phyloP scores from a whole-genome alignment of 2,888 invertebrate species.

The Xestoiulus laeticollis region DNA sequence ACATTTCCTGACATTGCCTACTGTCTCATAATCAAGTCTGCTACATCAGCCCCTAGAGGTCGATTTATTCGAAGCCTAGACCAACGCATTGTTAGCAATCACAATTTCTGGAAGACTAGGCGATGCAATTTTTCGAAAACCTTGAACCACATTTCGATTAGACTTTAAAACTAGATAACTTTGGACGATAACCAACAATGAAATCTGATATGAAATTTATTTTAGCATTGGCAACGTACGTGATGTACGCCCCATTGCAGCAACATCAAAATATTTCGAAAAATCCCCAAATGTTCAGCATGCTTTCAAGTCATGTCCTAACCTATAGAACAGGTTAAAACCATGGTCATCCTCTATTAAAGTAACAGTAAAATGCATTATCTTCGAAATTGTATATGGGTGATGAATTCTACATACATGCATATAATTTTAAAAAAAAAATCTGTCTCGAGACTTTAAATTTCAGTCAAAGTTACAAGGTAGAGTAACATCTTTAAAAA shows the following conservation, averaged over 20 bases:
- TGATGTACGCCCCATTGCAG: background rate
- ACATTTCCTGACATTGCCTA: too few relatives aligned
- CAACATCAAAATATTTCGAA: background rate
- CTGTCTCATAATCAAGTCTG: too few relatives aligned
- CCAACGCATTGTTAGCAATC: background rate
- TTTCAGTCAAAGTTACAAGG: too few relatives aligned
- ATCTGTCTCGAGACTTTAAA: too few relatives aligned
- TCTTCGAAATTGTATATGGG: too few relatives aligned
- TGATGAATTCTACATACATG: too few relatives aligned
- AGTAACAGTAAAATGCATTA: too few relatives aligned
- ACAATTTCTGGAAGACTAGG: background rate
- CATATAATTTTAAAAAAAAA: too few relatives aligned
- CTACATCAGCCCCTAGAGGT: background rate
- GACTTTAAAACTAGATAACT: background rate
- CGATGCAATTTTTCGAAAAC: background rate
- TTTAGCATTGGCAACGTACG: background rate
- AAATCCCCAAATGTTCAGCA: background rate
- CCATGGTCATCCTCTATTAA: too few relatives aligned
- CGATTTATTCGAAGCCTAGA: background rate
- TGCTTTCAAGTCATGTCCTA: background rate
- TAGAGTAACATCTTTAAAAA: too few relatives aligned
- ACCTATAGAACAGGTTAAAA: background rate
- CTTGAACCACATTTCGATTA: background rate
- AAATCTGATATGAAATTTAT: constrained; percentile 1
- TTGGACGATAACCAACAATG: background rate